These are phyloP conservation scores for Sebastes vulpes DNA, from an alignment of 2,797 vertebrate species.

Conservation along the genomic window DNA sequence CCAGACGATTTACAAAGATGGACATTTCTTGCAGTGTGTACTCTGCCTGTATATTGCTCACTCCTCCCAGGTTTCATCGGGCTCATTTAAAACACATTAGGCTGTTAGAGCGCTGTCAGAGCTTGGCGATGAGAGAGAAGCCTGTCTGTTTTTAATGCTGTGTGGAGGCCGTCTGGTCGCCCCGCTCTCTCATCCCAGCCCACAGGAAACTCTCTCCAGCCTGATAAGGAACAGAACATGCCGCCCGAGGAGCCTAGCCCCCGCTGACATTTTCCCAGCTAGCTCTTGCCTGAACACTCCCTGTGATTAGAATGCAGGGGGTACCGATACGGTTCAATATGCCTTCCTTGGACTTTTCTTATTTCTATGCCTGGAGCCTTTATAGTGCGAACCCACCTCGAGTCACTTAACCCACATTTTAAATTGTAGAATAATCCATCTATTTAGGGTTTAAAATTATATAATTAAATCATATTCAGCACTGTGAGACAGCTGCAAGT, in stretches of 20 bases:
- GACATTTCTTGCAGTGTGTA: conserved; percentile 8
- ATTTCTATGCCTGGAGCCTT: background rate
- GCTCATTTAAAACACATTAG: conserved; percentile 78
- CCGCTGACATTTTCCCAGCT: conserved; percentile 43
- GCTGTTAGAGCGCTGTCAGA: conserved; percentile 42
- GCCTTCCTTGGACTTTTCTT: background rate
- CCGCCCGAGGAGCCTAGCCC: conserved; percentile 30
- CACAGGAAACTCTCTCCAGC: conserved; percentile 72
- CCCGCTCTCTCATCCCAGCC: conserved; percentile 52
- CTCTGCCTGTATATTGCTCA: conserved; percentile 10
- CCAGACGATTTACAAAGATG: background rate
- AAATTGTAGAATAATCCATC: background rate
- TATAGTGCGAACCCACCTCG: background rate
- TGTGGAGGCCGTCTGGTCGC: conserved; percentile 23
- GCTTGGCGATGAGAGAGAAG: conserved; percentile 53
- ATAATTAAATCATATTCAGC: background rate
- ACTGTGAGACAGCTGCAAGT: background rate
- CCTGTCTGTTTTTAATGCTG: conserved; percentile 49
- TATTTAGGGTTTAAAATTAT: background rate
- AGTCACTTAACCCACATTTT: background rate
- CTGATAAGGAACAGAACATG: conserved; percentile 66
- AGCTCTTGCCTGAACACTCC: conserved; percentile 3
- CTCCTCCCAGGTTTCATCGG: conserved; percentile 59
- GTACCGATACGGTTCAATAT: background rate
- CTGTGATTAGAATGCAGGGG: conserved; percentile 8